Conservation (phyloP, 2,888 invertebrate species). For the Lordiphosa fenestrarum region DNA sequence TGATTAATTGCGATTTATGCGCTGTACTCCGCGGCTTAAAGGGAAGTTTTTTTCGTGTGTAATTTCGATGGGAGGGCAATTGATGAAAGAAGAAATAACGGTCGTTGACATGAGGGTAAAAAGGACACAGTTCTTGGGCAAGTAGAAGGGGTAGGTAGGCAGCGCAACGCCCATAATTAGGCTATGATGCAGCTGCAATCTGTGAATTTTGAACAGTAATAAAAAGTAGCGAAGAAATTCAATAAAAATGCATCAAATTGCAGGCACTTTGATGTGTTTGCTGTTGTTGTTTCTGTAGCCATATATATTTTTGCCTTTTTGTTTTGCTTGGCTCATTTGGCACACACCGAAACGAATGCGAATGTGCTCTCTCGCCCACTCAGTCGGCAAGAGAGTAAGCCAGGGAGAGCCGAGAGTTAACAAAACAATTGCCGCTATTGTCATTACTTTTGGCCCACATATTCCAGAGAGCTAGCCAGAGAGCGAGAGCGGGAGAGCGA, state of each 20-base stretch:
- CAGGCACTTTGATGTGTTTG: constrained; percentile 15
- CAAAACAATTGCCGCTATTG: constrained; percentile 66
- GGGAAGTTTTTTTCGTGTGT: constrained; percentile 18
- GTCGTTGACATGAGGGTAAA: constrained; percentile 54
- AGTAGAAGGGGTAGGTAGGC: constrained; percentile 27
- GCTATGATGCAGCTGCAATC: constrained; percentile 31
- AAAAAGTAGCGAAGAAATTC: constrained; percentile 13
- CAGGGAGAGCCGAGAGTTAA: constrained; percentile 21
- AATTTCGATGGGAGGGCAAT: constrained; percentile 26
- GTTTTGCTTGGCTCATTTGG: constrained; percentile 72
- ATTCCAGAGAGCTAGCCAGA: constrained; percentile 16
- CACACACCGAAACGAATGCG: constrained; percentile 23
- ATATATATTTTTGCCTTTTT: constrained; percentile 62
- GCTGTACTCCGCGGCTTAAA: too few species aligned
- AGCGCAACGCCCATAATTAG: constrained; percentile 41
- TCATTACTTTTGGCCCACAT: constrained; percentile 71
- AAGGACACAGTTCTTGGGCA: constrained; percentile 12
- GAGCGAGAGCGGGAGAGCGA: not conserved
- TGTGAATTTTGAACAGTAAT: constrained; percentile 7
- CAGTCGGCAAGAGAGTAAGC: constrained; percentile 21
- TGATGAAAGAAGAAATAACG: constrained; percentile 30
- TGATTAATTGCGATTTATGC: constrained; percentile 73
- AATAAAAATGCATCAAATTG: constrained; percentile 20
- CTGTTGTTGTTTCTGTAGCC: constrained; percentile 27
- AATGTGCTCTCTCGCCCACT: constrained; percentile 10